Conservation (phyloP, 2,797 vertebrate species). For the Pseudomugil tenellus region DNA sequence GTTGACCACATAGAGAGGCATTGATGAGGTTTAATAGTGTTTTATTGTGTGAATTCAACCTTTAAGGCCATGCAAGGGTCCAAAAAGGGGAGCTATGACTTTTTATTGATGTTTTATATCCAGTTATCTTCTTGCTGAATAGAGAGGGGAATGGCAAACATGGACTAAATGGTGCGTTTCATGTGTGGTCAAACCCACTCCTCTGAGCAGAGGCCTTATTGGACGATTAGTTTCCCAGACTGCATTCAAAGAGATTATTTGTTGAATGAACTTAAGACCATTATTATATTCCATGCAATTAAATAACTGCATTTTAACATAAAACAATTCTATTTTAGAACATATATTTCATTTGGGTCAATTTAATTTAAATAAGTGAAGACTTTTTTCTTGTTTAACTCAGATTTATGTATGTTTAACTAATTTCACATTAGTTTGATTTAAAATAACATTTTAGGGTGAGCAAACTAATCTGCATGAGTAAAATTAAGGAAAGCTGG, state of each 20-base stretch:
- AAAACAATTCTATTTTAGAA: too few relatives aligned
- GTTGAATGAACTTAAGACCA: too few relatives aligned
- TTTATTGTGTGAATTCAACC: conserved; percentile 61
- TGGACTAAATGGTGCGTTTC: conserved; percentile 63
- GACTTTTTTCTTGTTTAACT: too few relatives aligned
- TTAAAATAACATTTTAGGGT: too few relatives aligned
- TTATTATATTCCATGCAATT: too few relatives aligned
- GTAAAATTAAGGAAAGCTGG: too few relatives aligned
- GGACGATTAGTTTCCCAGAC: conserved; percentile 20
- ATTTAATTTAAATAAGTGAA: too few relatives aligned
- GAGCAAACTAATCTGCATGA: too few relatives aligned
- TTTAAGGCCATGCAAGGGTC: conserved; percentile 27
- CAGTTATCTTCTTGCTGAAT: conserved; percentile 71
- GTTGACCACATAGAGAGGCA: conserved; percentile 40
- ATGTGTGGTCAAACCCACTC: conserved; percentile 66
- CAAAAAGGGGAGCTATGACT: conserved; percentile 46
- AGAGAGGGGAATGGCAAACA: conserved; percentile 56
- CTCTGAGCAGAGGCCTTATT: conserved; percentile 38
- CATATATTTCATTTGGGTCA: too few relatives aligned
- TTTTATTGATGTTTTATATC: conserved; percentile 68
- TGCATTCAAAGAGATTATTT: neutral
- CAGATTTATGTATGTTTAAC: too few relatives aligned
- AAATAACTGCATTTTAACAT: too few relatives aligned
- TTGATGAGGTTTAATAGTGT: conserved; percentile 61
- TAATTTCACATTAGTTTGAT: too few relatives aligned